A percentile compares a stretch with the other conserved stretches of the same genome.
Evolutionary conservation across 2,888 invertebrate species (phyloP).

Genomic region (Caenorhabditis imperialis): DNA sequence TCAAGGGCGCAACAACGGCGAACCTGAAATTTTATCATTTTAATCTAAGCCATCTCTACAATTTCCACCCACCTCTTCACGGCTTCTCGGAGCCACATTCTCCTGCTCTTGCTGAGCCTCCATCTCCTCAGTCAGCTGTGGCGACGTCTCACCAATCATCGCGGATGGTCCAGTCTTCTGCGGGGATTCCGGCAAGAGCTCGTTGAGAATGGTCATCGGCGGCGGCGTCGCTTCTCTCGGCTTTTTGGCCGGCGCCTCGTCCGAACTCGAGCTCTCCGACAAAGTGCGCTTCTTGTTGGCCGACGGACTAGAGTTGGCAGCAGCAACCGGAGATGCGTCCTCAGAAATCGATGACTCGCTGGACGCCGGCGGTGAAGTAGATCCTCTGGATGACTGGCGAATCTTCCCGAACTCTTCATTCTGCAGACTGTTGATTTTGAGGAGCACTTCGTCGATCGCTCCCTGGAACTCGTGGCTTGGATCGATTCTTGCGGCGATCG

Average conservation of each 20-base stretch:
- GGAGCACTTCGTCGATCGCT: too few species aligned
- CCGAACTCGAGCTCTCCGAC: slow-evolving; percentile 52
- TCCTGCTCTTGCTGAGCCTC: slow-evolving; percentile 1
- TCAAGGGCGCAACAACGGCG: slow-evolving; percentile 31
- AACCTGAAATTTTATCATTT: slow-evolving; percentile 25
- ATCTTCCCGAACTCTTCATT: too few species aligned
- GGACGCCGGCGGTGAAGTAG: too few species aligned
- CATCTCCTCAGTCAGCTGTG: slow-evolving; percentile 9
- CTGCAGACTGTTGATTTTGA: too few species aligned
- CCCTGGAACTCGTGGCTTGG: too few species aligned
- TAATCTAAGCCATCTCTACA: neutral
- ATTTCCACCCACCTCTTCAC: slow-evolving; percentile 23
- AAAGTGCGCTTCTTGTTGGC: slow-evolving; percentile 5
- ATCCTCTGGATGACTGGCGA: too few species aligned
- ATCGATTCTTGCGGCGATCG: too few species aligned
- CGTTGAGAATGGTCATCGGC: slow-evolving; percentile 66
- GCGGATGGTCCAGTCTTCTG: slow-evolving; percentile 13
- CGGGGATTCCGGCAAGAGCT: slow-evolving; percentile 62
- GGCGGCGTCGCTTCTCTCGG: slow-evolving; percentile 2
- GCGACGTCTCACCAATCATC: neutral
- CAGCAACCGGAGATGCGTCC: too few species aligned
- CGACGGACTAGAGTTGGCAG: too few species aligned
- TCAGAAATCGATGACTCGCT: too few species aligned
- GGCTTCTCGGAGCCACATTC: slow-evolving; percentile 14
- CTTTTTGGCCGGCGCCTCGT: slow-evolving; percentile 35